Evolutionary conservation across 2,113 vertebrate species (phyloP).

Genomic region (Cryptoleucopteryx plumbea): DNA sequence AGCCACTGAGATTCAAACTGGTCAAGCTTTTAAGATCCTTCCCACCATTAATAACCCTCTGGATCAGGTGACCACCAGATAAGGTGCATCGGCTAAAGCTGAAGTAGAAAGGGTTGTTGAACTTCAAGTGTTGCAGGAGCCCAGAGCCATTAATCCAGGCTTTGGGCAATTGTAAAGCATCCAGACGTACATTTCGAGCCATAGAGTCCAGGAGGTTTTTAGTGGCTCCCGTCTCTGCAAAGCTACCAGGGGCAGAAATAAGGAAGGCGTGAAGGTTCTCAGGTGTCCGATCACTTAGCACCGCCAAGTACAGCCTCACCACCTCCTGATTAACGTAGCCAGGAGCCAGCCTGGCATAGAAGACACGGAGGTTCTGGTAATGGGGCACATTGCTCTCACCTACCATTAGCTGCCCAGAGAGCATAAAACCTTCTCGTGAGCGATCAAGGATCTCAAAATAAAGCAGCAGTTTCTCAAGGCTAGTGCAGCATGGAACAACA

Average conservation of each 20-base stretch:
- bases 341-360: constrained; percentile 91
- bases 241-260: constrained; percentile 88
- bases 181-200: constrained; percentile 81
- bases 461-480: constrained; percentile 88
- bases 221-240: constrained; percentile 83
- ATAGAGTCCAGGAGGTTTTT: constrained; percentile 87
- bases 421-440: constrained; percentile 85
- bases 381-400: constrained; percentile 97
- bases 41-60: constrained; percentile 81
- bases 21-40: constrained; percentile 81
- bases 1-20: constrained; percentile 91
- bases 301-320: constrained; percentile 91
- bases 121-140: constrained; percentile 84
- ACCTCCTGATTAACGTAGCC: constrained; percentile 95
- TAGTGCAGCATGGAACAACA: constrained; percentile 90
- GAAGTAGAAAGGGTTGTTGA: constrained; percentile 88
- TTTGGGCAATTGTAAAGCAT: constrained; percentile 90
- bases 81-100: constrained; percentile 90
- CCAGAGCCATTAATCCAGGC: constrained; percentile 88
- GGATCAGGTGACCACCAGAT: constrained; percentile 84
- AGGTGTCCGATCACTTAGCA: constrained; percentile 89
- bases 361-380: constrained; percentile 91
- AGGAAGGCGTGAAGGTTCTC: constrained; percentile 89
- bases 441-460: constrained; percentile 92
- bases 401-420: constrained; percentile 93